These are phyloP conservation scores for Amiota mariae DNA, from an alignment of 2,888 invertebrate genomes.

Conservation along the genomic window DNA sequence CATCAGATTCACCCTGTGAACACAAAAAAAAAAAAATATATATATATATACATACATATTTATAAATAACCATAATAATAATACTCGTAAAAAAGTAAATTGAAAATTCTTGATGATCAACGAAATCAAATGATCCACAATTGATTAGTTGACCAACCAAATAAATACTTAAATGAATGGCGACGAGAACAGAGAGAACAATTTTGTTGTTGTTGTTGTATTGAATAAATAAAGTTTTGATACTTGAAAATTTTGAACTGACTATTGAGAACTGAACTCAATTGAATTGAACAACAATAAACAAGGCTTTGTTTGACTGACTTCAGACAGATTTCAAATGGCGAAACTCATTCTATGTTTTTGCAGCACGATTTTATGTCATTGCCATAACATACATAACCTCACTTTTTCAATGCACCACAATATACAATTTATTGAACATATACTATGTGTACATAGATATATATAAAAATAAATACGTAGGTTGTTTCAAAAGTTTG, in stretches of 20 bases:
- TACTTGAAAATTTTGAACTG: neutral
- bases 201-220: too few species aligned
- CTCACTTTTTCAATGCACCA: constrained; percentile 39
- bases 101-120: too few species aligned
- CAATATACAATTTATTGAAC: neutral
- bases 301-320: neutral
- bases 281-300: neutral
- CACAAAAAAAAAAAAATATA: neutral
- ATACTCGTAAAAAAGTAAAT: neutral
- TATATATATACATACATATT: too few species aligned
- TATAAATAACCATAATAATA: neutral
- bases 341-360: neutral
- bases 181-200: too few species aligned
- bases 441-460: neutral
- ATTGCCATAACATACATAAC: neutral
- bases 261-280: neutral
- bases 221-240: neutral
- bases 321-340: neutral
- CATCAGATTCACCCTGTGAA: constrained; percentile 59
- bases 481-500: too few species aligned
- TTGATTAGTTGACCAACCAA: too few species aligned
- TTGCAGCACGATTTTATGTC: constrained; percentile 1
- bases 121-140: too few species aligned
- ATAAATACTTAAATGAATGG: too few species aligned
- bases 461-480: neutral